Evolutionary conservation across 1,140 invertebrate genomes (phyloP).

Genomic region (Eriosoma lanigerum): DNA sequence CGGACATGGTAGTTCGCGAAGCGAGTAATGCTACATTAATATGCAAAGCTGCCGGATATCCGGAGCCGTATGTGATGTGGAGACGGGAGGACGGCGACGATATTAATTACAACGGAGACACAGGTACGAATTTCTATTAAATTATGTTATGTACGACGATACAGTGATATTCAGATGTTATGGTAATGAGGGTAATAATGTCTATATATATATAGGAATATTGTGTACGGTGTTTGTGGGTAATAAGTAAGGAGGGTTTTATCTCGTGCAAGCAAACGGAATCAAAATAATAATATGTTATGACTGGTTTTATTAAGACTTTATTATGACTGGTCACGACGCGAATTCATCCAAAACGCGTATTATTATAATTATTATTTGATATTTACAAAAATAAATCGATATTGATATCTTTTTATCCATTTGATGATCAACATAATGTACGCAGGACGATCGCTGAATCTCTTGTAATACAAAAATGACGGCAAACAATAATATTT

Average conservation of each 20-base stretch:
- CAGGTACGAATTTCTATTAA: constrained; percentile 63
- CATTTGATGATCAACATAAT: no score
- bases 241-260: not conserved
- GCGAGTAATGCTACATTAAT: constrained; percentile 82
- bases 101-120: constrained; percentile 82
- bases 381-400: no score
- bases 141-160: not conserved
- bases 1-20: constrained; percentile 89
- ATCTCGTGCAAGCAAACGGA: not conserved
- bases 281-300: not conserved
- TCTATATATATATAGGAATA: no score
- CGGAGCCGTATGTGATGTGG: constrained; percentile 90
- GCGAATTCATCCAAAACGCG: no score
- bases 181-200: not conserved
- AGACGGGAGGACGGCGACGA: constrained; percentile 83
- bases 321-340: no score
- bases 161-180: not conserved
- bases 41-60: constrained; percentile 86
- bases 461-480: no score
- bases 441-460: no score
- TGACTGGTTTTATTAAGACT: no score
- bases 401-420: no score
- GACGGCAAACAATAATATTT: no score
- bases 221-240: no score
- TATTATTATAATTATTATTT: no score